Evolutionary conservation across 2,797 vertebrate species (phyloP), one percentile per base, ranked within the genome.

Genomic region (Cheirogaleus major): DNA sequence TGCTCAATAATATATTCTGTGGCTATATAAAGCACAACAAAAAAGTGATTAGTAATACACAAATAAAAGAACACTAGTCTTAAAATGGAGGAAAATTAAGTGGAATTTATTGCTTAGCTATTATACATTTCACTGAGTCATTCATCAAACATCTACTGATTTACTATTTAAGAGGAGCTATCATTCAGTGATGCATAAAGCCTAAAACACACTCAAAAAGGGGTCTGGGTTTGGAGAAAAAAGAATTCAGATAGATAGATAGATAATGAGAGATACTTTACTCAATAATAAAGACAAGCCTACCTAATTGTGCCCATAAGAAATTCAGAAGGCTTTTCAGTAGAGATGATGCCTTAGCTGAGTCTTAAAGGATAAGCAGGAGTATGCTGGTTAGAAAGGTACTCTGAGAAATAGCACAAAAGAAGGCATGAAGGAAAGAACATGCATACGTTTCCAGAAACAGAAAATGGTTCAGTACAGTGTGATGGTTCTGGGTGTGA

Each of bases 1-100:
- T 99, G 96, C 99, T 99, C 95, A 99, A 98, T 95, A 99, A 99
- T 92, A 99, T 99, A 97, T 99, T 99, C 98, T 99, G 99, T 22
- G 99, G 99, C 99, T 99, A 97, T 63, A 98, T 90, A 2, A 95
- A 94, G 93, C 35, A 98, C 80, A 98, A 93, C 17, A 96, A 88
- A 79, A 84, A 92, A 55, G 48, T 27, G 32, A 30, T 97, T 85
- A 95, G 75, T 80, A 95, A 93, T 32, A 52, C 57, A 45, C 14
- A 96, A 96, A 93, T 75, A 75, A 78, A 94, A 93, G 13, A 90
- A 30, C n/a, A 38, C 12, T 55, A 79, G 4, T 76, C 50, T 96
- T 17, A 70, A n/a, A 80, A n/a, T 5, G 12, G 9, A 45, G 14
- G 43, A 25, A 79, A 78, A 91, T 12, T 13, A 70, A 91, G 12